phyloP scores from a whole-genome alignment of 2,113 vertebrate species.

The Stictonetta naevosa region DNA sequence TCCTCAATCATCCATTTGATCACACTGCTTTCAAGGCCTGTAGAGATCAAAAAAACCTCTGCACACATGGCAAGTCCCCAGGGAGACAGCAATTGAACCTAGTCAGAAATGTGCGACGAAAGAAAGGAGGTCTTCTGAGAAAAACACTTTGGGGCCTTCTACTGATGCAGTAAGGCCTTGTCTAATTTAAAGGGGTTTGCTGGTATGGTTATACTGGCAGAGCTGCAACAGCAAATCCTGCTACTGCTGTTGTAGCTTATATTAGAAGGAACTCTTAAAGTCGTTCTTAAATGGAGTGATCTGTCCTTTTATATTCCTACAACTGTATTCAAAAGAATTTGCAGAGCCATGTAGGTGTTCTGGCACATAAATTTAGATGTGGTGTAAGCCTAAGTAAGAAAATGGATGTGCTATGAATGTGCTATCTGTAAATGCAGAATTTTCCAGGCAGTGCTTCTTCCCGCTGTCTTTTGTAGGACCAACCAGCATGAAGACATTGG shows the following conservation, averaged over 20 bases:
- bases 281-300: not conserved
- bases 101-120: not conserved
- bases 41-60: not conserved
- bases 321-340: not conserved
- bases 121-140: not conserved
- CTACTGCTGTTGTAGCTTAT: not conserved
- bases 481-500: not conserved
- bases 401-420: not conserved
- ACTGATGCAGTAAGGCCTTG: not conserved
- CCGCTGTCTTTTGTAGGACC: not conserved
- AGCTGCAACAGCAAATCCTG: not conserved
- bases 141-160: not conserved
- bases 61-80: not conserved
- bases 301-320: not conserved
- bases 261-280: not conserved
- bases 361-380: not conserved
- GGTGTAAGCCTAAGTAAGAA: not conserved
- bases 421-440: not conserved
- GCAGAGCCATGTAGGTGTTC: not conserved
- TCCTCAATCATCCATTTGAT: constrained; percentile 37
- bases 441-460: not conserved
- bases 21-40: constrained; percentile 27
- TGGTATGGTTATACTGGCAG: not conserved
- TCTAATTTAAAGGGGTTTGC: not conserved
- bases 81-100: not conserved